These are phyloP conservation scores for Zygothrica quintamaculata DNA, from an alignment of 2,888 invertebrate species.

Conservation along the genomic window DNA sequence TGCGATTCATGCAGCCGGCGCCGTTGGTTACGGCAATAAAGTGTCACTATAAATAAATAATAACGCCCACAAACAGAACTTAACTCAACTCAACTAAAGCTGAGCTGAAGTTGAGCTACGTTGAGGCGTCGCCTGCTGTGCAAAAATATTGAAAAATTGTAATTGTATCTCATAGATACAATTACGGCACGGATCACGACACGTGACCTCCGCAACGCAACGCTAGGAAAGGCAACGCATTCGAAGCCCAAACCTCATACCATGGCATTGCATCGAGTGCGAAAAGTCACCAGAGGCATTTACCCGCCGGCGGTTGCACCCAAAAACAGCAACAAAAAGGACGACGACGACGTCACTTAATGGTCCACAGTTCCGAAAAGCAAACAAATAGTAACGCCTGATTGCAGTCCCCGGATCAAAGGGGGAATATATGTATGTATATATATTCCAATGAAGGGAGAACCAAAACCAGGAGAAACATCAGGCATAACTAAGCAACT, in stretches of 20 bases:
- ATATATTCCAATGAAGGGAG: slow-evolving; percentile 37
- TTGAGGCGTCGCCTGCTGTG: slow-evolving; percentile 59
- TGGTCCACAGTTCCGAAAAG: slow-evolving; percentile 79
- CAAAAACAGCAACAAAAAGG: slow-evolving; percentile 16
- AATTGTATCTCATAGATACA: slow-evolving; percentile 79
- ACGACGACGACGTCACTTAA: slow-evolving; percentile 62
- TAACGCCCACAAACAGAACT: slow-evolving; percentile 66
- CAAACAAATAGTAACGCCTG: slow-evolving; percentile 77
- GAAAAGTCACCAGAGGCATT: slow-evolving; percentile 69
- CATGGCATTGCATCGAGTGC: slow-evolving; percentile 55
- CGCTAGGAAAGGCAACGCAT: too few relatives aligned
- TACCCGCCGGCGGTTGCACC: slow-evolving; percentile 32
- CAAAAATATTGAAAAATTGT: slow-evolving; percentile 79
- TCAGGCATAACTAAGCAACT: slow-evolving; percentile 12
- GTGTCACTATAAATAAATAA: slow-evolving; percentile 80
- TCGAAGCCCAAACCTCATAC: neutral
- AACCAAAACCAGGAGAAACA: too few relatives aligned
- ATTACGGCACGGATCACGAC: slow-evolving; percentile 65
- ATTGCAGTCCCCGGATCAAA: slow-evolving; percentile 65
- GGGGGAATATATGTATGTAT: too few relatives aligned
- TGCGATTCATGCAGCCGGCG: slow-evolving; percentile 44
- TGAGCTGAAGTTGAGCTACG: slow-evolving; percentile 13
- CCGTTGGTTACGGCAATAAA: slow-evolving; percentile 68
- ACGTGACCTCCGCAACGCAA: slow-evolving; percentile 61
- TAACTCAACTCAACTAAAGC: slow-evolving; percentile 15